Base-by-base conservation (phyloP, 2,888 invertebrate species). In the Escarpia spicata region DNA sequence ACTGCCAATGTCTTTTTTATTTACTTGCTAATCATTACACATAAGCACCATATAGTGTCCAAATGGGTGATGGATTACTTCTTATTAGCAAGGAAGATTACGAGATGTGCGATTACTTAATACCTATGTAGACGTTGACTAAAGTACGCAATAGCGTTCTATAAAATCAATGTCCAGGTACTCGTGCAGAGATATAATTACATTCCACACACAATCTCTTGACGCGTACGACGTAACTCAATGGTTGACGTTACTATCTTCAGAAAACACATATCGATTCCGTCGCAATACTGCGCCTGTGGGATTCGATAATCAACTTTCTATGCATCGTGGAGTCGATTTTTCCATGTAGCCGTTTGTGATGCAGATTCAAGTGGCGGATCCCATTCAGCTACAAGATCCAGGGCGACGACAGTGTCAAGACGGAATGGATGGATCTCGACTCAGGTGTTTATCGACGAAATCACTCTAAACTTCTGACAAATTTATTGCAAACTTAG, bases 301-400 rank as follows among this genome's bases (percentile, higher is more conserved):
- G 75, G 75, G 75, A 75, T 26, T 75, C 75, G 75, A 75, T 75
- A 75, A 75, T 75, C 75, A 75, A 75, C 75, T 75, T 75, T 75
- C 19, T 75, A n/a, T 75, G 75, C 75, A n/a, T 26, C n/a, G 26
- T 75, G 19, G n/a, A 75, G 75, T 75, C 75, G 75, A 75, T 26
- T 26, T 75, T 75, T 75, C 75, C 75, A 75, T 26, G 75, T 75
- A 26, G 75, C 6, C 75, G n/a, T 75, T 75, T 75, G 75, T 75
- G 19, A 94, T 94, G 10, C 94, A 96, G 96, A 31, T 96, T 95
- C 94, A 96, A 95, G 93, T 96, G 96, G 96, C 94, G 94, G 43
- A 96, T 96, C 44, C 96, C 96, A 0, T 96, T 96, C 93, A 96
- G 95, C 0, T 96, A 96, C 92, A 94, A 94, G 43, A 94, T 94